A percentile compares a stretch with the other conserved stretches of the same genome.
phyloP scores from a whole-genome alignment of 2,797 vertebrate species.

The Eidolon dupreanum region DNA sequence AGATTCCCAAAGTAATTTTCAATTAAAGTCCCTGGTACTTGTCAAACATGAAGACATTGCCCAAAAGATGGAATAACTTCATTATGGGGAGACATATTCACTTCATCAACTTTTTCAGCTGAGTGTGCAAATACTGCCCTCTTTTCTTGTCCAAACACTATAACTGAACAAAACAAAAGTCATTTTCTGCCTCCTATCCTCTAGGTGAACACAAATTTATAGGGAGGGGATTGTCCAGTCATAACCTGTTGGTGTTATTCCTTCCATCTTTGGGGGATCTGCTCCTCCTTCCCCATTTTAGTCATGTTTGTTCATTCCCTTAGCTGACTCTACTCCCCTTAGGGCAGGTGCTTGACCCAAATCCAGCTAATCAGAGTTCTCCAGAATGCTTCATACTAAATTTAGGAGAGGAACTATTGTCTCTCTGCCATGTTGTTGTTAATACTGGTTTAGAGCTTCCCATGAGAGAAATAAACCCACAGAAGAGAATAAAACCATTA shows the following conservation, averaged over 20 bases:
- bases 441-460: neutral
- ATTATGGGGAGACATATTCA: conserved; percentile 79
- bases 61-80: conserved; percentile 87
- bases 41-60: conserved; percentile 86
- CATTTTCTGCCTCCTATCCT: conserved; percentile 43
- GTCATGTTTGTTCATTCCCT: neutral
- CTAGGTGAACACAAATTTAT: neutral
- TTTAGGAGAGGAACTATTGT: neutral
- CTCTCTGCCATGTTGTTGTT: neutral
- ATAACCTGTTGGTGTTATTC: neutral
- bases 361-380: neutral
- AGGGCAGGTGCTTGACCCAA: neutral
- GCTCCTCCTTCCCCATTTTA: neutral
- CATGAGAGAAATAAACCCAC: neutral
- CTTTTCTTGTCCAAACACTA: conserved; percentile 53
- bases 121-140: conserved; percentile 62
- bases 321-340: neutral
- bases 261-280: neutral
- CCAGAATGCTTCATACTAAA: neutral
- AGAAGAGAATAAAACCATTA: neutral
- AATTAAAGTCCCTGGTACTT: conserved; percentile 89
- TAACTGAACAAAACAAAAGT: conserved; percentile 38
- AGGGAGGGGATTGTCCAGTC: neutral
- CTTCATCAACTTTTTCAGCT: conserved; percentile 58
- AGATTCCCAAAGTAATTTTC: conserved; percentile 87